phyloP scores from a whole-genome alignment of 2,797 vertebrate species.

The Enteromius treurensis region DNA sequence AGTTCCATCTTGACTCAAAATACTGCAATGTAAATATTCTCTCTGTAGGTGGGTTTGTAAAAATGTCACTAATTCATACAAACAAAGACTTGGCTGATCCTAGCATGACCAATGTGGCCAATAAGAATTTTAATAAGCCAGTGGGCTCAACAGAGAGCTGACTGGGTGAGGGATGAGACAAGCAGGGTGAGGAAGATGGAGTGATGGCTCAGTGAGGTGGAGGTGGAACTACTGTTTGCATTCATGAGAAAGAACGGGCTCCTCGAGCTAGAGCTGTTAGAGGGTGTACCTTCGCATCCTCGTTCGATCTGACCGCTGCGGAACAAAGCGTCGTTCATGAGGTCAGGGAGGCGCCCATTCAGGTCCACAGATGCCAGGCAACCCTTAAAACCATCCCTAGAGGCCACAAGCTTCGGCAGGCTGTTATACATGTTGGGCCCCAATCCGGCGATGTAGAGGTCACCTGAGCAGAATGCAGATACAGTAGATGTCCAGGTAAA shows the following conservation, averaged over 20 bases:
- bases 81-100: constrained; percentile 54
- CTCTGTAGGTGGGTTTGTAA: neutral
- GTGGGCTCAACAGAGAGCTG: constrained; percentile 63
- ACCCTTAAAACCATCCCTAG: constrained; percentile 96
- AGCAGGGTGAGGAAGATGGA: constrained; percentile 73
- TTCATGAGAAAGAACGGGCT: constrained; percentile 69
- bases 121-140: constrained; percentile 56
- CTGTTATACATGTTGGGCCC: constrained; percentile 93
- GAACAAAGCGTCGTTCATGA: constrained; percentile 92
- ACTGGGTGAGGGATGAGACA: constrained; percentile 65
- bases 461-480: constrained; percentile 75
- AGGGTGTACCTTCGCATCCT: constrained; percentile 95
- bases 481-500: neutral
- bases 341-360: constrained; percentile 96
- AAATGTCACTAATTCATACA: constrained; percentile 18
- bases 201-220: constrained; percentile 61
- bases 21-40: constrained; percentile 45
- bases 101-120: constrained; percentile 71
- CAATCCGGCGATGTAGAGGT: constrained; percentile 95
- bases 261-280: constrained; percentile 69
- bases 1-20: constrained; percentile 36
- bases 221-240: constrained; percentile 74
- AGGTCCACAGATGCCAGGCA: constrained; percentile 96
- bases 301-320: constrained; percentile 98
- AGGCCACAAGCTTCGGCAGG: constrained; percentile 94